Base-by-base conservation (phyloP, 1,140 invertebrate genomes). In the Proctacanthus coquilletti region DNA sequence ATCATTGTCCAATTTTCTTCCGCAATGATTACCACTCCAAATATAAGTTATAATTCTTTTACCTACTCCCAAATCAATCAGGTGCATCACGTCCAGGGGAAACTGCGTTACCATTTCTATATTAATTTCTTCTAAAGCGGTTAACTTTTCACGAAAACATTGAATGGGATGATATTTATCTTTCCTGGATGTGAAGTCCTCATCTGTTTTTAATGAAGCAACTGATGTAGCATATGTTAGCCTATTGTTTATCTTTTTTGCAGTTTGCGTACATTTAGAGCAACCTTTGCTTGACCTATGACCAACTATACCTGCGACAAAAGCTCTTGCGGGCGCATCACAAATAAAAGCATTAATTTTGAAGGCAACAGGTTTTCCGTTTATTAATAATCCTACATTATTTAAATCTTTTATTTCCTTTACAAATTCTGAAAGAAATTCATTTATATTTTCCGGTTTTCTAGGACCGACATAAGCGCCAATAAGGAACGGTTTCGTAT, bases 71-170 rank as follows among this genome's bases (percentile, higher is more conserved):
- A 45, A 39, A 36, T 42, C 45, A 27, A 48, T 17, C 8, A 48
- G 21, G 36, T 45, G 45, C 44, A 46, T 46, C 21, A 42, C 41
- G 30, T 47, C 44, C 10, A 47, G 20, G 15, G 44, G 41, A 39
- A 45, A 38, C 17, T 42, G 35, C 10, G 34, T 41, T 17, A 47
- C 27, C 41, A 47, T 45, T 18, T 39, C 23, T 10, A 47, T 20
- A 32, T 33, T 21, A 23, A 42, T 18, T 25, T 33, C 17, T 13
- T 38, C 29, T 2, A 37, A 36, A 5, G 18, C n/a, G n/a, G n/a
- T n/a, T n/a, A n/a, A n/a, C n/a, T n/a, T n/a, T n/a, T n/a, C n/a
- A n/a, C n/a, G n/a, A n/a, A n/a, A n/a, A n/a, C n/a, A n/a, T n/a
- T n/a, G n/a, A n/a, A n/a, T n/a, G n/a, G n/a, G n/a, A n/a, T n/a